Percentiles rank a stretch among this genome's conserved stretches.
Evolutionary conservation across 2,113 vertebrate genomes (phyloP).

Genomic region (Dasyprocta punctata): DNA sequence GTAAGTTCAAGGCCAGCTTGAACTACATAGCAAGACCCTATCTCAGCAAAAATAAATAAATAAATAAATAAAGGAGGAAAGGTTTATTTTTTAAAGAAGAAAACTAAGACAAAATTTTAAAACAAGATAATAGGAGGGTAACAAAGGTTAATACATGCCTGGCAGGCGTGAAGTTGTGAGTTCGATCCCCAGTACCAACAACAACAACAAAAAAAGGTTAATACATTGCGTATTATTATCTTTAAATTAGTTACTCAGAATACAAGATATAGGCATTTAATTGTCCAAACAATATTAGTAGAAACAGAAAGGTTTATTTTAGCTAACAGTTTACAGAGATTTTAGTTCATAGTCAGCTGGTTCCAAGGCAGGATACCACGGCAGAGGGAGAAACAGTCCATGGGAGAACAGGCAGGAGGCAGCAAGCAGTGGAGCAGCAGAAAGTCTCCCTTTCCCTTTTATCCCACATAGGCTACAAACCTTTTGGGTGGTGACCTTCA

Average conservation of each 20-base stretch:
- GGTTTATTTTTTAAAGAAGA: not conserved
- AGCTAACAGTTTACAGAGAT: not conserved
- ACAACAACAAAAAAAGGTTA: too few species aligned
- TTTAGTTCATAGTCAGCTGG: not conserved
- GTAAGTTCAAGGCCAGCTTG: too few species aligned
- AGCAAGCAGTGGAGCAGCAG: not conserved
- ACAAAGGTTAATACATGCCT: too few species aligned
- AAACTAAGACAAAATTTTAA: not conserved
- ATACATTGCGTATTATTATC: too few species aligned
- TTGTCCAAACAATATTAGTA: too few species aligned
- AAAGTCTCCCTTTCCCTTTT: not conserved
- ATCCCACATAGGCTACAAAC: not conserved
- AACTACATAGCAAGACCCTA: not conserved
- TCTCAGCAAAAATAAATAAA: not conserved
- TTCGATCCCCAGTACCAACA: too few species aligned
- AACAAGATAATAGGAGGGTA: too few species aligned
- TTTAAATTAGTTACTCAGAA: too few species aligned
- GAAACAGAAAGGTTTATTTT: not conserved
- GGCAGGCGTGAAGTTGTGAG: too few species aligned
- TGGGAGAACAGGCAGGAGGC: too few species aligned
- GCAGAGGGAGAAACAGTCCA: not conserved
- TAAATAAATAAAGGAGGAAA: not conserved
- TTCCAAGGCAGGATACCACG: not conserved
- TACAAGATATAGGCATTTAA: too few species aligned
- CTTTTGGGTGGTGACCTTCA: not conserved